Evolutionary conservation across 2,888 invertebrate genomes (phyloP).

Genomic region (Willowsia nigromaculata): DNA sequence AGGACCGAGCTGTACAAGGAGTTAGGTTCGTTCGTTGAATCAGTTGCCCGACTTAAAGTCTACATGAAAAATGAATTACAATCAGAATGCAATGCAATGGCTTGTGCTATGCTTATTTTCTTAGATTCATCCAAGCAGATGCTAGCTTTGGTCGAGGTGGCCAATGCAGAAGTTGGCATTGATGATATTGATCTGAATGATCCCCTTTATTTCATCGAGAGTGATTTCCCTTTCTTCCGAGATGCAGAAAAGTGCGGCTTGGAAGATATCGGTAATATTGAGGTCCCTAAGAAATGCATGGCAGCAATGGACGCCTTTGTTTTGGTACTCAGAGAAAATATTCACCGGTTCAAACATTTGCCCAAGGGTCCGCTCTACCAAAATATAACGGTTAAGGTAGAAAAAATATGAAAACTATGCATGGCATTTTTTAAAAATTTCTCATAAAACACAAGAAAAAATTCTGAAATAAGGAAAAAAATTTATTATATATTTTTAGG

Average conservation of each 20-base stretch:
- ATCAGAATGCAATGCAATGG: too few species aligned
- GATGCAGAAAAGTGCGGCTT: background rate
- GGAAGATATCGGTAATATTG: background rate
- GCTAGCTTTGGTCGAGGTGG: background rate
- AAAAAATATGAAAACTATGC: too few species aligned
- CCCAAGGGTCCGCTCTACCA: conserved; percentile 45
- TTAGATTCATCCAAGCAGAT: background rate
- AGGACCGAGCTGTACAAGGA: background rate
- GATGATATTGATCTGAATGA: conserved; percentile 12
- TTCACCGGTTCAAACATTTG: conserved; percentile 51
- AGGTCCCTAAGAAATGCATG: conserved; percentile 24
- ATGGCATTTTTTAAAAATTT: too few species aligned
- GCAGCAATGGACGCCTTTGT: conserved; percentile 50
- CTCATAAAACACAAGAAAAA: too few species aligned
- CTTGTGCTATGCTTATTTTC: background rate
- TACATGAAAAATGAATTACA: too few species aligned
- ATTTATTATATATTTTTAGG: background rate
- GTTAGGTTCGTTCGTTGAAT: conserved; percentile 4
- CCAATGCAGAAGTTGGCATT: conserved; percentile 6
- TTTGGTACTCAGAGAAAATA: background rate
- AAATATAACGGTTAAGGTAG: background rate
- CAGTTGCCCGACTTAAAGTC: too few species aligned
- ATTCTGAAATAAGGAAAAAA: too few species aligned
- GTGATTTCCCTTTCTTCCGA: conserved; percentile 14
- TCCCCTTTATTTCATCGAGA: conserved; percentile 40